Evolutionary conservation across 2,113 vertebrate genomes (phyloP), one percentile per base, ranked within the genome.

Genomic region (Drymodes brunneopygia): DNA sequence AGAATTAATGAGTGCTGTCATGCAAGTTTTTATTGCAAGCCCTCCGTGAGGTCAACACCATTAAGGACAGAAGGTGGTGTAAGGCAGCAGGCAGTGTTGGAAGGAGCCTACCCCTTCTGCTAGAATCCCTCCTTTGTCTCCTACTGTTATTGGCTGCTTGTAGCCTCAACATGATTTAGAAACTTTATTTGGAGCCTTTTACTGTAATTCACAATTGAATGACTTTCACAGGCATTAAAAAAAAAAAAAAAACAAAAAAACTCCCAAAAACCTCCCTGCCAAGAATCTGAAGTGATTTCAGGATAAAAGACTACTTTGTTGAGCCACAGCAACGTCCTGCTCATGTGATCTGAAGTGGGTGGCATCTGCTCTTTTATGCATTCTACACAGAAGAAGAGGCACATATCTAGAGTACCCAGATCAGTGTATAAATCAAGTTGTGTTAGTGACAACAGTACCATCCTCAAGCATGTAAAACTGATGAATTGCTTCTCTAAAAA

Each of bases 401-500:
- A 50, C 8, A 12, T 35, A 12, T 33, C 36, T 66, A 31, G 12
- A 60, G 12, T 28, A 51, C 28, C 28, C 1, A 2, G 13, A 45
- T 19, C 14, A 45, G 12, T 53, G 53, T 29, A 36, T 47, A 81
- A 62, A 48, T 70, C 47, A 56, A 44, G 13, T 15, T 38, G 24
- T 7, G 1, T 17, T 40, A 81, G 12, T 71, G 38, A 81, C n/a
- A n/a, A n/a, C n/a, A n/a, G n/a, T n/a, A n/a, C n/a, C n/a, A n/a
- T n/a, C n/a, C 1, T 69, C 47, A 86, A 80, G 42, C 35, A 82
- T 16, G 12, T 50, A 72, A 80, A 88, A 88, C 69, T 72, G n/a
- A 71, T 69, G 0, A 93, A 67, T 65, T 0, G 0, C 11, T 78
- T 84, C 6, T 72, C 13, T 73, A 28, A 7, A n/a, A n/a, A n/a